Base-by-base conservation (phyloP, 1,140 invertebrate genomes). In the Planococcus citri region DNA sequence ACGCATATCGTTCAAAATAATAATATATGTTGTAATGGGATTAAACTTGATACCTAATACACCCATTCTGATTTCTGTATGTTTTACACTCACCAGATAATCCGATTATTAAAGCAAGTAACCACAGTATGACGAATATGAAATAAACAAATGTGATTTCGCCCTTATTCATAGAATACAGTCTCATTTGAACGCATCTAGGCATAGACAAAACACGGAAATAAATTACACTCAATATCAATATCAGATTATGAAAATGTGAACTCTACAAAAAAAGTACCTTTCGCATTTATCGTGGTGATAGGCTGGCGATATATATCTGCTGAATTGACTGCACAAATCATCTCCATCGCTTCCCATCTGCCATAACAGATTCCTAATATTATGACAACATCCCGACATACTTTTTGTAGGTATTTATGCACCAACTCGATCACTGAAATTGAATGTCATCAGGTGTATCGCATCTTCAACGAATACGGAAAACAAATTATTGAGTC, bases 241-340 rank as follows among this genome's bases (percentile, higher is more conserved):
- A n/a, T n/a, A n/a, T n/a, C n/a, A n/a, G n/a, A n/a, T n/a, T n/a
- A n/a, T n/a, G n/a, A n/a, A n/a, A n/a, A n/a, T n/a, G n/a, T n/a
- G n/a, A n/a, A n/a, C n/a, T n/a, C n/a, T n/a, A n/a, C n/a, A n/a
- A n/a, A 24, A 6, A 33, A 33, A 33, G 73, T 83, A 92, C 91
- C 92, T 88, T 83, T 97, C 94, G 78, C 94, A 96, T 68, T 94
- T 83, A 77, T 96, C 94, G 83, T 97, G 94, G 78, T 96, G 91
- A 81, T 95, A 96, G 71, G 94, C 92, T 27, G 94, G 94, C 20
- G 94, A 90, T 70, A 96, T 94, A 75, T 95, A 94, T 80, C 91
- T 91, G 77, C 94, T 92, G 77, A 97, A 97, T 81, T 95, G 92
- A 77, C 93, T 95, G 78, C 95, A 97, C 38, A 96, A 78, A 78